Percentiles rank a stretch among this genome's conserved stretches.
These are phyloP conservation scores for Apocrypta bakeri DNA, from an alignment of 1,140 invertebrate species.

Conservation along the genomic window DNA sequence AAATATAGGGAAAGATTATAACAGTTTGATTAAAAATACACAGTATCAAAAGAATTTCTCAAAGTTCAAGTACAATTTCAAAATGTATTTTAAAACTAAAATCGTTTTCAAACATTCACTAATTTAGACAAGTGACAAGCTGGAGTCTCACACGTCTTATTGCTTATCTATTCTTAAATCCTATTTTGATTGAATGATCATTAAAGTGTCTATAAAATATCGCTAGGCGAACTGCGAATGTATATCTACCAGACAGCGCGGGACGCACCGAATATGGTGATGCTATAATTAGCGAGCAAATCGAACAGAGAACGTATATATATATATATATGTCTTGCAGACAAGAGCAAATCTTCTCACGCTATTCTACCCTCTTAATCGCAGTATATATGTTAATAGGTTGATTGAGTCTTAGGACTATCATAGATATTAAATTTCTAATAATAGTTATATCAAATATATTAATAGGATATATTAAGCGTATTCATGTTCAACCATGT, in stretches of 20 bases:
- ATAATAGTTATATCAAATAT: too few relatives aligned
- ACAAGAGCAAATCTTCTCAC: constrained; percentile 8
- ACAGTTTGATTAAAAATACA: too few relatives aligned
- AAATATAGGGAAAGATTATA: too few relatives aligned
- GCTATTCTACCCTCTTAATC: constrained; percentile 1
- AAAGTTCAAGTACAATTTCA: too few relatives aligned
- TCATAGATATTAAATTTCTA: too few relatives aligned
- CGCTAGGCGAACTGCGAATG: not conserved
- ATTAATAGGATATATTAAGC: too few relatives aligned
- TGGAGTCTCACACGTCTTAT: too few relatives aligned
- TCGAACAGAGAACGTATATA: not conserved
- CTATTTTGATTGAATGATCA: not conserved
- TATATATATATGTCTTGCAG: not conserved
- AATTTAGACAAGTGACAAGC: too few relatives aligned
- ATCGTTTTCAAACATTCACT: too few relatives aligned
- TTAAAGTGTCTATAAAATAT: not conserved
- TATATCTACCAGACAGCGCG: not conserved
- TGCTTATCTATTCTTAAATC: not conserved
- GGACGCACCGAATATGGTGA: constrained; percentile 55
- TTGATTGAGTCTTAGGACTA: not conserved
- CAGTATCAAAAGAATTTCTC: too few relatives aligned
- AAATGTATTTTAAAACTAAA: too few relatives aligned
- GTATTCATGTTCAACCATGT: too few relatives aligned
- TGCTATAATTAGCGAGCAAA: constrained; percentile 58
- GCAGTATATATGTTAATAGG: not conserved